These are phyloP conservation scores for Ellobius talpinus DNA, from an alignment of 2,113 vertebrate species.

Conservation along the genomic window DNA sequence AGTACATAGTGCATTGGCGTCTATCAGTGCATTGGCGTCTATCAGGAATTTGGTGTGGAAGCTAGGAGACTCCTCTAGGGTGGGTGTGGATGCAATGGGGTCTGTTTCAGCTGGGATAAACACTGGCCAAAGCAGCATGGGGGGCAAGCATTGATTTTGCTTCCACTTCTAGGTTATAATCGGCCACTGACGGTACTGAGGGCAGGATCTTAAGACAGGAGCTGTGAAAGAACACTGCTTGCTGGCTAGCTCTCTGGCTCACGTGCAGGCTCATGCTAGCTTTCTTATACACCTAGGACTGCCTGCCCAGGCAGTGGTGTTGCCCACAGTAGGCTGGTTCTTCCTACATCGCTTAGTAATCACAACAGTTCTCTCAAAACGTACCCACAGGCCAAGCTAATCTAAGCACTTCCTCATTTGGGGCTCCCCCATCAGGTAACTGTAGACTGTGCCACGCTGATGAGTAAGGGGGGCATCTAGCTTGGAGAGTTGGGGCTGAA, in stretches of 20 bases:
- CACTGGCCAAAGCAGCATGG: background rate
- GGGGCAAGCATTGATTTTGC: background rate
- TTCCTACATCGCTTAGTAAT: background rate
- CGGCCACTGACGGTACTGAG: background rate
- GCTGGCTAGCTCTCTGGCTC: background rate
- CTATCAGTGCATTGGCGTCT: background rate
- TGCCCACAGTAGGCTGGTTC: background rate
- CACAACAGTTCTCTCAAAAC: background rate
- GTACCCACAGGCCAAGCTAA: background rate
- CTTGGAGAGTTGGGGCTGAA: background rate
- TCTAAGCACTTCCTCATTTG: background rate
- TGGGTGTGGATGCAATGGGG: fast-evolving
- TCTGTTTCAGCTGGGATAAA: background rate
- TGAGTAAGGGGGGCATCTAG: background rate
- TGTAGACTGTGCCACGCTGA: background rate
- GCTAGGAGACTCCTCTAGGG: background rate
- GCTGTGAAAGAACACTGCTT: background rate
- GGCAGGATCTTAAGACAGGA: too few relatives aligned
- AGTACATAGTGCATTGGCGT: background rate
- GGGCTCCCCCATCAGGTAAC: background rate
- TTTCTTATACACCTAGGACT: background rate
- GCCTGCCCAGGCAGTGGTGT: background rate
- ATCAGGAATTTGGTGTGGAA: background rate
- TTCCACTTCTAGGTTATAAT: background rate
- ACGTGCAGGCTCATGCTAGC: background rate